Evolutionary conservation across 92 coral and sea anemone species (phyloP), one percentile per base, ranked within the genome.

Genomic region (Phenganax subtilis): DNA sequence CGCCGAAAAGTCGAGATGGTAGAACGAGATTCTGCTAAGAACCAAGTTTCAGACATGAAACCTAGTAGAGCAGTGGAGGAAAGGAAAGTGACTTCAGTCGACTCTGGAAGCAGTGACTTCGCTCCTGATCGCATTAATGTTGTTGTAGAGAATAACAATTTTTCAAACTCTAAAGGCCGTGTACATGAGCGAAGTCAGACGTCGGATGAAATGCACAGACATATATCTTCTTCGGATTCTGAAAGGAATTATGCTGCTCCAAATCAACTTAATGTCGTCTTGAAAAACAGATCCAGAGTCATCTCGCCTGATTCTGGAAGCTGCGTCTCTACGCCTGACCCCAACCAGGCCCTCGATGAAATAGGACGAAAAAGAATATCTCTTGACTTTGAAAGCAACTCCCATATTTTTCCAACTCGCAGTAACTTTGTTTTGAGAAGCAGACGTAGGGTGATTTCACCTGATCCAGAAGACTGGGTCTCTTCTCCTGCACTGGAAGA

Each of bases 301-400:
- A 68, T 53, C 73, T 68, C 73, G 54, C 73, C 73, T 30, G 54
- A 30, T 68, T 10, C 37, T 10, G 73, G 73, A 27, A 68, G 73
- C 30, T 5, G 51, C 16, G 11, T 37, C 52, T 68, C 73, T 68
- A 68, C 73, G 6, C 73, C 73, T 37, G 70, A 64, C 20, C 70
- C 11, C 37, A 17, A 11, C 30, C n/a, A 30, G 47, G 30, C 73
- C 2, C 12, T 30, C 54, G 54, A 68, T 68, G 73, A 37, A 12
- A 37, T n/a, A 0, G 47, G 37, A 28, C n/a, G 37, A 25, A 68
- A 68, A 68, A 30, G 47, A 37, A 5, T 37, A 37, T 37, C 47
- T 37, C 47, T 5, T 37, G 47, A 37, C 47, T 37, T 5, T 37
- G 47, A 37, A 37, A 1, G 47, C 47, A 37, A 37, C 47, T 37